phyloP scores from a whole-genome alignment of 37 sponge, comb jelly and placozoan genomes.

The Eunapius fragilis region DNA sequence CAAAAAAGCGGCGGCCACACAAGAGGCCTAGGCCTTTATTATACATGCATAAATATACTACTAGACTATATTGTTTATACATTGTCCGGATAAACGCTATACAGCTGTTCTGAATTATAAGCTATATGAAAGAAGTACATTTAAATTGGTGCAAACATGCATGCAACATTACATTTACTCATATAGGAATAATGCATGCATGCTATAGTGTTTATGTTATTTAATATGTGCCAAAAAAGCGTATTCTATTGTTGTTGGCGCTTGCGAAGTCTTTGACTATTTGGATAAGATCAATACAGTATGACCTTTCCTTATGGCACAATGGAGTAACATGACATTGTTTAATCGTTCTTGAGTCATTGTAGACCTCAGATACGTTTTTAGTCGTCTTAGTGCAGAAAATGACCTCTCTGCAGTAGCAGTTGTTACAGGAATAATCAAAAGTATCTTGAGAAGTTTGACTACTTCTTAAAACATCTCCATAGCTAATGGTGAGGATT shows the following conservation, averaged over 20 bases:
- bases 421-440: constrained; percentile 12
- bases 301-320: constrained; percentile 16
- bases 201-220: neutral
- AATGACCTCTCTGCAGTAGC: constrained; percentile 32
- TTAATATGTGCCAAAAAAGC: constrained; percentile 32
- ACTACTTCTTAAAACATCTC: neutral
- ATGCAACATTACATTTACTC: neutral
- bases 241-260: constrained; percentile 15
- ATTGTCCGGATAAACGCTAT: neutral
- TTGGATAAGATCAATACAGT: neutral
- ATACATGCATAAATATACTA: neutral
- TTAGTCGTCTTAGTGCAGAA: constrained; percentile 6
- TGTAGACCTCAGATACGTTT: constrained; percentile 6
- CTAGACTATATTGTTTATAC: neutral
- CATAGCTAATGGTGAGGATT: neutral
- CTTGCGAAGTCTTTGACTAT: constrained; percentile 30
- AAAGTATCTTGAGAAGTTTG: neutral
- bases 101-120: neutral
- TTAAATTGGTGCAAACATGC: neutral
- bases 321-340: constrained; percentile 3
- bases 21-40: neutral
- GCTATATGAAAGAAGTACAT: neutral
- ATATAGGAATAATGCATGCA: neutral
- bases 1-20: neutral
- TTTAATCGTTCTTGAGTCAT: constrained; percentile 27